Evolutionary conservation across 2,113 vertebrate species (phyloP).

Genomic region (Hydrolagus affinis): DNA sequence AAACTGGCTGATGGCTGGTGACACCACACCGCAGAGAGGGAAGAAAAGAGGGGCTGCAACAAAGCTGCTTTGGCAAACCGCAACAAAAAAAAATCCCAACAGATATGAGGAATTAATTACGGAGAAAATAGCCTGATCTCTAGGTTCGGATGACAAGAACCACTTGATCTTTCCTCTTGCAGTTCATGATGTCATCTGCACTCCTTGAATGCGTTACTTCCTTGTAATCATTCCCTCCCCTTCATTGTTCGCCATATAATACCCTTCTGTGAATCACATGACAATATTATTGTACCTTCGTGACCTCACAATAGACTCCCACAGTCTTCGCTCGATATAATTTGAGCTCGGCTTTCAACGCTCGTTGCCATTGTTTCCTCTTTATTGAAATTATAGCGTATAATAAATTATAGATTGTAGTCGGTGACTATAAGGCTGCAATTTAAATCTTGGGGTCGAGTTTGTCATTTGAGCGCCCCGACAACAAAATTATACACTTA

Average conservation of each 20-base stretch:
- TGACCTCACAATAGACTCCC: neutral
- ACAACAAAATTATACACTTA: constrained; percentile 26
- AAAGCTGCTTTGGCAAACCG: too few species aligned
- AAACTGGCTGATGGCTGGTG: too few species aligned
- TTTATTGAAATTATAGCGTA: constrained; percentile 30
- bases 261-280: neutral
- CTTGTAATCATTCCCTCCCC: neutral
- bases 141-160: too few species aligned
- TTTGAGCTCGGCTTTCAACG: neutral
- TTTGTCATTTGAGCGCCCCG: constrained; percentile 20
- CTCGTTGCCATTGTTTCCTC: constrained; percentile 7
- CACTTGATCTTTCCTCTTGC: neutral
- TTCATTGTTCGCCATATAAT: neutral
- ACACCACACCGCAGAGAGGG: too few species aligned
- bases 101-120: too few species aligned
- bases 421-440: neutral
- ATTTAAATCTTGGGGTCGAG: constrained; percentile 26
- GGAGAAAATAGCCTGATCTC: too few species aligned
- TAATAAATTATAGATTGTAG: constrained; percentile 29
- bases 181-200: constrained; percentile 19
- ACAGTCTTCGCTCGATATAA: neutral
- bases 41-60: too few species aligned
- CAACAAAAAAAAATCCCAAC: too few species aligned
- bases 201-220: neutral
- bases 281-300: neutral